Evolutionary conservation across 2,888 invertebrate genomes (phyloP).

Genomic region (Pardosa pseudoannulata): DNA sequence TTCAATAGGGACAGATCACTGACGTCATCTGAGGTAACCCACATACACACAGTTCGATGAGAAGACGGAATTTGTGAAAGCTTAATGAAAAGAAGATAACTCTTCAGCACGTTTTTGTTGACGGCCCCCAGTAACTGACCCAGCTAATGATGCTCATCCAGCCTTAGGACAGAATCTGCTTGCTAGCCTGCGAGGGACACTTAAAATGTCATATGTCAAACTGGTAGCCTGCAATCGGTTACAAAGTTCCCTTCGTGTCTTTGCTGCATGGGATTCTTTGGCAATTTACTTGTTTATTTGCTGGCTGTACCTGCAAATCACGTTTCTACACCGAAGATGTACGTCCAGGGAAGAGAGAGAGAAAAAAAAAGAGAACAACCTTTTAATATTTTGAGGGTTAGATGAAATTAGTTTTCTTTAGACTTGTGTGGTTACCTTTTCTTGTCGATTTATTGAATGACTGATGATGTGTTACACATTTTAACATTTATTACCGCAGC

Average conservation of each 20-base stretch:
- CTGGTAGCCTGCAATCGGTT: conserved; percentile 24
- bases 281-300: conserved; percentile 1
- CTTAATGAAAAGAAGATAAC: background rate
- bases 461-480: background rate
- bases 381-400: background rate
- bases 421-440: background rate
- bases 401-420: background rate
- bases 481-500: no score
- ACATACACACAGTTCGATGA: no score
- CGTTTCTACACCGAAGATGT: background rate
- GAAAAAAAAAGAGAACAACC: background rate
- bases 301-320: background rate
- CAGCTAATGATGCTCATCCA: background rate
- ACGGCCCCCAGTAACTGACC: background rate
- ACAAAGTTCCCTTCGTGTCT: conserved; percentile 23
- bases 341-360: no score
- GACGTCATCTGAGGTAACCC: no score
- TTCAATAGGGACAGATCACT: no score
- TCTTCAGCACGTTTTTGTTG: background rate
- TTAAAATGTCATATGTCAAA: conserved; percentile 43
- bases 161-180: background rate
- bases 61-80: background rate
- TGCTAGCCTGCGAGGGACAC: conserved; percentile 24
- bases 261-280: background rate
- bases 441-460: background rate